Evolutionary conservation across 2,797 vertebrate genomes (phyloP).

Genomic region (Masticophis lateralis): DNA sequence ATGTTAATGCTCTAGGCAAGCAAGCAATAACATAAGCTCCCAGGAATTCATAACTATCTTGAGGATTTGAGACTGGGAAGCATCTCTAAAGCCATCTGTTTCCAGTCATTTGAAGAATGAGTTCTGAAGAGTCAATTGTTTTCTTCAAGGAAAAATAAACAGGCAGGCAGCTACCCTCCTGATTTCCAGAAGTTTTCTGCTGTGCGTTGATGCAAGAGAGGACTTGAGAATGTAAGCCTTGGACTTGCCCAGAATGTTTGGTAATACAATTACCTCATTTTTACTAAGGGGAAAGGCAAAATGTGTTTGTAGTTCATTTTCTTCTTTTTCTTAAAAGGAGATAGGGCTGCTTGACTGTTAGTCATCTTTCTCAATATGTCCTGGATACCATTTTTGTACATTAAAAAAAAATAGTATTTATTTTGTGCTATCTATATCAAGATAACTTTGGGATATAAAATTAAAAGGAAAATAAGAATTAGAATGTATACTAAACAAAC

Average conservation of each 20-base stretch:
- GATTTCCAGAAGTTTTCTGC: constrained; percentile 68
- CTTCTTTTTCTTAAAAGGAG: background rate
- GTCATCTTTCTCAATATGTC: constrained; percentile 52
- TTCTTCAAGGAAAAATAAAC: constrained; percentile 69
- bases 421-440: background rate
- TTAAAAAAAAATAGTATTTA: constrained; percentile 62
- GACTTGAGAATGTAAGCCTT: constrained; percentile 56
- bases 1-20: constrained; percentile 37
- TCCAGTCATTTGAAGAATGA: constrained; percentile 57
- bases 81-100: constrained; percentile 56
- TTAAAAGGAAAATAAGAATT: background rate
- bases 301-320: background rate
- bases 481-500: background rate
- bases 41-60: constrained; percentile 51
- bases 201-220: constrained; percentile 60
- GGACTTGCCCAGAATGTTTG: constrained; percentile 68
- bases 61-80: constrained; percentile 50
- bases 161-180: constrained; percentile 59
- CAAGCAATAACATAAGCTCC: constrained; percentile 39
- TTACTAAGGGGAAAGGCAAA: constrained; percentile 47
- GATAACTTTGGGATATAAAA: background rate
- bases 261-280: constrained; percentile 74
- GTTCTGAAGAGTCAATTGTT: constrained; percentile 61
- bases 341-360: background rate
- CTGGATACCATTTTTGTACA: constrained; percentile 62